A percentile compares a stretch with the other conserved stretches of the same genome.
Evolutionary conservation across 2,888 invertebrate species (phyloP).

Genomic region (Cosmorhoe ocellata): DNA sequence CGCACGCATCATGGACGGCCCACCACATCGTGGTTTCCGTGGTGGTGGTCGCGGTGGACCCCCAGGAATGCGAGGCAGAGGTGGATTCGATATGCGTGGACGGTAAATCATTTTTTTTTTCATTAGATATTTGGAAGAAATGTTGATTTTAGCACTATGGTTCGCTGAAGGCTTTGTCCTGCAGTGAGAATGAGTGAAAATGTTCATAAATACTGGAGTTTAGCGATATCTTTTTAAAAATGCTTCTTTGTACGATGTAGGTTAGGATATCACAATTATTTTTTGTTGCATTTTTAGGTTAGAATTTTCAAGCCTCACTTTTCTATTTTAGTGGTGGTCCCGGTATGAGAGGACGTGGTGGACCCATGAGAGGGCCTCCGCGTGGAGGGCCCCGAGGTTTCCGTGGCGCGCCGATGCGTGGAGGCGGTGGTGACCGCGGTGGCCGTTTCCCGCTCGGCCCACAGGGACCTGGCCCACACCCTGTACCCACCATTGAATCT

Average conservation of each 20-base stretch:
- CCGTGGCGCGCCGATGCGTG: constrained; percentile 72
- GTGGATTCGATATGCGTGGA: constrained; percentile 76
- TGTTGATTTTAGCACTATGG: too few species aligned
- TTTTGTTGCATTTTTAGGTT: too few species aligned
- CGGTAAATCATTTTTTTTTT: constrained; percentile 64
- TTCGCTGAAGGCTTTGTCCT: too few species aligned
- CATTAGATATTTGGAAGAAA: too few species aligned
- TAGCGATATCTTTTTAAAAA: too few species aligned
- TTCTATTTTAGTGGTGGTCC: constrained; percentile 55
- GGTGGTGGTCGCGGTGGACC: constrained; percentile 74
- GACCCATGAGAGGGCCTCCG: constrained; percentile 58
- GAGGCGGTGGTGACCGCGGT: constrained; percentile 70
- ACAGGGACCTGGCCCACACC: constrained; percentile 76
- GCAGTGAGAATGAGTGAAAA: too few species aligned
- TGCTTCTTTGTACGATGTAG: too few species aligned
- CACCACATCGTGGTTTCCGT: constrained; percentile 66
- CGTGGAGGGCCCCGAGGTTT: constrained; percentile 72
- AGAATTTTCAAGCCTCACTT: not conserved
- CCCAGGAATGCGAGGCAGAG: constrained; percentile 66
- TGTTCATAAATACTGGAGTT: too few species aligned
- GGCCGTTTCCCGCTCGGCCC: constrained; percentile 73
- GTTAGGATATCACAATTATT: too few species aligned
- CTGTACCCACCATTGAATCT: constrained; percentile 75
- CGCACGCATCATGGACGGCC: constrained; percentile 54
- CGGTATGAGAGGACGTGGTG: constrained; percentile 71